A percentile compares a stretch with the other conserved stretches of the same genome.
Conservation (phyloP, 2,888 invertebrate species). For the Euplagia quadripunctaria region DNA sequence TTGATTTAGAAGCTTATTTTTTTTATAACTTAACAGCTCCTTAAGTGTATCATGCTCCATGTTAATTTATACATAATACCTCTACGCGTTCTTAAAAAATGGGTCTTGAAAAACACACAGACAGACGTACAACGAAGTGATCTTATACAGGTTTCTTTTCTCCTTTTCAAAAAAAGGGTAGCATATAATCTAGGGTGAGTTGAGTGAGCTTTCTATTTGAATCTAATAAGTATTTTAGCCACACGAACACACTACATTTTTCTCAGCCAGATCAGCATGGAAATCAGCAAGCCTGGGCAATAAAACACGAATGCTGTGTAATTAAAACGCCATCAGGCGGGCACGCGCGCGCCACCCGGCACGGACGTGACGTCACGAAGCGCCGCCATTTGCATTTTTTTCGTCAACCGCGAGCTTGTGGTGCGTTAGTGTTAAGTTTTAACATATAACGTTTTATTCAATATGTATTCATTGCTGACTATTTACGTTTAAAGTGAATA, state of each 20-base stretch:
- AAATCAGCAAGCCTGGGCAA: slow-evolving; percentile 53
- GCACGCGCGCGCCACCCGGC: slow-evolving; percentile 61
- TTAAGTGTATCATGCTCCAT: no score
- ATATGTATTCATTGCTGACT: slow-evolving; percentile 9
- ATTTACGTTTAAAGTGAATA: no score
- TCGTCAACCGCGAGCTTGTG: slow-evolving; percentile 65
- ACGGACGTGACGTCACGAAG: slow-evolving; percentile 75
- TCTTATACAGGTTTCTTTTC: no score
- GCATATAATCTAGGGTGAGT: not conserved
- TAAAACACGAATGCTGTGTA: slow-evolving; percentile 67
- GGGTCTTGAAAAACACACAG: no score
- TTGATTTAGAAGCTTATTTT: no score
- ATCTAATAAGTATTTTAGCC: not conserved
- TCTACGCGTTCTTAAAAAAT: no score
- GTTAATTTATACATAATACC: no score
- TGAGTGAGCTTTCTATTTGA: no score
- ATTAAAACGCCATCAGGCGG: slow-evolving; percentile 72
- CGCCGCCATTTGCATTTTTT: slow-evolving; percentile 77
- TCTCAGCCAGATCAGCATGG: slow-evolving; percentile 36
- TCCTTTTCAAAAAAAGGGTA: no score
- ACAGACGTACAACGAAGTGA: no score
- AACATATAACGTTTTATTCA: slow-evolving; percentile 17
- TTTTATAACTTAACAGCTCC: no score
- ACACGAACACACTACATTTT: slow-evolving; percentile 27
- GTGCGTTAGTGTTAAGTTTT: slow-evolving; percentile 44